These are phyloP conservation scores for Anguilla rostrata DNA, from an alignment of 2,113 vertebrate genomes.

Conservation along the genomic window DNA sequence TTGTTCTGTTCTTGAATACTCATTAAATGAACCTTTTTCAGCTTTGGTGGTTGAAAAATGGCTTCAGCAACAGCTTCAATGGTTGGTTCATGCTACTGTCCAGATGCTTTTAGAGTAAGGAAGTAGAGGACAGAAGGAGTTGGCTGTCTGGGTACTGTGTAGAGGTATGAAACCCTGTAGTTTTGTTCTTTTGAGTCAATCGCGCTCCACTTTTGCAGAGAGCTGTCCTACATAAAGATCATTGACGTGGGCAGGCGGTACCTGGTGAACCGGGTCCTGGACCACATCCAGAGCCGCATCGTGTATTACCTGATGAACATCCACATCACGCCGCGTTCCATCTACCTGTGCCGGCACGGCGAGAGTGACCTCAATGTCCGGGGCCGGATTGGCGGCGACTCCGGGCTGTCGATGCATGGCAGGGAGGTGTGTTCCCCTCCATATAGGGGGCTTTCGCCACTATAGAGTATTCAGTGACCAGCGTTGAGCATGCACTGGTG, in stretches of 20 bases:
- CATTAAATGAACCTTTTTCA: no score
- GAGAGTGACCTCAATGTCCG: constrained; percentile 95
- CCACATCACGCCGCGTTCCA: constrained; percentile 94
- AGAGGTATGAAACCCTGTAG: neutral
- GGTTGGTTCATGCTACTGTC: neutral
- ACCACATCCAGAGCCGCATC: constrained; percentile 97
- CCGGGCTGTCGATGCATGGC: constrained; percentile 83
- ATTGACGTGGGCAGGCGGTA: constrained; percentile 95
- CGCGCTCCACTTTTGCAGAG: constrained; percentile 62
- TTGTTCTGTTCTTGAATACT: no score
- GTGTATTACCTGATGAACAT: constrained; percentile 99
- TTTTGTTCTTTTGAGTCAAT: neutral
- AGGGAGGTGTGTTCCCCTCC: constrained; percentile 67
- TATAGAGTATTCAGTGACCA: neutral
- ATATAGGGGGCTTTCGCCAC: neutral
- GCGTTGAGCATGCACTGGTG: neutral
- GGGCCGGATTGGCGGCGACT: constrained; percentile 92
- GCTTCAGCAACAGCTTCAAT: neutral
- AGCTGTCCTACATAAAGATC: constrained; percentile 97
- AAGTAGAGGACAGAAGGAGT: neutral
- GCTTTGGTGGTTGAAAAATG: no score
- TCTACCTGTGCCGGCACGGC: constrained; percentile 98
- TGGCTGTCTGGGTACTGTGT: neutral
- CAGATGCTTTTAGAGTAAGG: neutral
- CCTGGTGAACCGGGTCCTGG: constrained; percentile 90